Evolutionary conservation across 2,888 invertebrate genomes (phyloP).

Genomic region (Eupithecia vulgata): DNA sequence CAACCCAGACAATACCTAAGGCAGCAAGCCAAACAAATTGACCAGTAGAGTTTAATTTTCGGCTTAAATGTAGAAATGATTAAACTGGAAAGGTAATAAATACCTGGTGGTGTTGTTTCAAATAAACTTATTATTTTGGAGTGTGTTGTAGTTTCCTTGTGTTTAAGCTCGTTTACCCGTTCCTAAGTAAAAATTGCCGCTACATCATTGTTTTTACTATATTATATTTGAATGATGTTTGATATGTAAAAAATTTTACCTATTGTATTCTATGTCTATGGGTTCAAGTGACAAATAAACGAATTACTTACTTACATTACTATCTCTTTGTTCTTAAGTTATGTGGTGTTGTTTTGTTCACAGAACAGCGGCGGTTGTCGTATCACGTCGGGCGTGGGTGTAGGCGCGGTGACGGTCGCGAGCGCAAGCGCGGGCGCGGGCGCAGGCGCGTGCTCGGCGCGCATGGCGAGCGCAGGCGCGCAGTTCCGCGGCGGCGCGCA

Average conservation of each 20-base stretch:
- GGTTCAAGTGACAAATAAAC: too few relatives aligned
- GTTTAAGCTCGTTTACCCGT: too few relatives aligned
- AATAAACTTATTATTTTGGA: background rate
- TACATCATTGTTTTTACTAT: too few relatives aligned
- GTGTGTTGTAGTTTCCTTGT: too few relatives aligned
- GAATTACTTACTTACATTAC: too few relatives aligned
- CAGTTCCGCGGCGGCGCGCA: constrained; percentile 82
- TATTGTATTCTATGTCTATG: too few relatives aligned
- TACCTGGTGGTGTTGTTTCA: background rate
- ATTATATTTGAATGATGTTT: too few relatives aligned
- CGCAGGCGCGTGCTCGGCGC: constrained; percentile 81
- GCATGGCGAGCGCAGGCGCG: constrained; percentile 83
- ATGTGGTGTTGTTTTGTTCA: constrained; percentile 42
- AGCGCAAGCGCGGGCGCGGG: constrained; percentile 78
- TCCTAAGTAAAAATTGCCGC: too few relatives aligned
- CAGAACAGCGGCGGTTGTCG: constrained; percentile 80
- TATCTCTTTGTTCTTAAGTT: background rate
- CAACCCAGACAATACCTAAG: background rate
- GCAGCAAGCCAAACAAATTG: background rate
- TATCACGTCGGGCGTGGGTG: constrained; percentile 70
- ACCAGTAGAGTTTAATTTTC: background rate
- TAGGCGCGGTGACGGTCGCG: constrained; percentile 82
- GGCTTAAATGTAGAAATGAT: background rate
- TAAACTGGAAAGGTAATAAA: background rate
- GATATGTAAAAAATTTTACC: too few relatives aligned